Base-by-base conservation (phyloP, 2,888 invertebrate genomes). In the Piscicola geometra region DNA sequence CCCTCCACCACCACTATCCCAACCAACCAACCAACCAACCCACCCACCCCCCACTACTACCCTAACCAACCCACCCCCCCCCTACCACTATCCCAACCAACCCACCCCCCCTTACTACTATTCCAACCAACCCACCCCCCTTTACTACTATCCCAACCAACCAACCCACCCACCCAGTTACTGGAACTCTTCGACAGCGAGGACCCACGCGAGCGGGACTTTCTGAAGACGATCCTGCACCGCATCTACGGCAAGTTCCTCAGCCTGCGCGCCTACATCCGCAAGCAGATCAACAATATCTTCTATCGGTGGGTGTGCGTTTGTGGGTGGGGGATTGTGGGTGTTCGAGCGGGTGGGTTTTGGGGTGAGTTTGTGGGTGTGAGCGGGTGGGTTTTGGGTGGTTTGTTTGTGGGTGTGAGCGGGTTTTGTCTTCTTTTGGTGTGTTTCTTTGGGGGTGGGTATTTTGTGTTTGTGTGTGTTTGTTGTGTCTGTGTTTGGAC, bases 201-300 rank as follows among this genome's bases (percentile, higher is more conserved):
- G 52, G 77, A 85, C 77, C 84, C 84, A 87, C 79, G 96, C 67
- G 85, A 85, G 78, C 79, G 85, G 77, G 84, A 85, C 78, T 84
- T 85, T 78, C 81, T 84, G 71, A 85, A 85, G 79, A 85, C 85
- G 47, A 83, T 84, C 73, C 80, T 85, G 74, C 85, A 85, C 80
- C 80, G 84, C 78, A 85, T 85, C 76, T 85, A 85, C 79, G 84
- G 84, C 52, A 85, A 85, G 80, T 85, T 85, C 79, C 79, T 85
- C 75, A 84, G 84, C 64, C 81, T 85, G 47, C 78, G 85, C 76
- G 84, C 84, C 69, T 85, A 83, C 80, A 85, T 85, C 78, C 80
- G 97, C 86, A 96, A 95, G 89, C 96, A 96, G 88, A 95, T 96
- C 85, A 96, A 96, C 87, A 95, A 97, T 88, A 94, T 95, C 86